phyloP scores from a whole-genome alignment of 2,113 vertebrate species.

The Paracanthobrama guichenoti region DNA sequence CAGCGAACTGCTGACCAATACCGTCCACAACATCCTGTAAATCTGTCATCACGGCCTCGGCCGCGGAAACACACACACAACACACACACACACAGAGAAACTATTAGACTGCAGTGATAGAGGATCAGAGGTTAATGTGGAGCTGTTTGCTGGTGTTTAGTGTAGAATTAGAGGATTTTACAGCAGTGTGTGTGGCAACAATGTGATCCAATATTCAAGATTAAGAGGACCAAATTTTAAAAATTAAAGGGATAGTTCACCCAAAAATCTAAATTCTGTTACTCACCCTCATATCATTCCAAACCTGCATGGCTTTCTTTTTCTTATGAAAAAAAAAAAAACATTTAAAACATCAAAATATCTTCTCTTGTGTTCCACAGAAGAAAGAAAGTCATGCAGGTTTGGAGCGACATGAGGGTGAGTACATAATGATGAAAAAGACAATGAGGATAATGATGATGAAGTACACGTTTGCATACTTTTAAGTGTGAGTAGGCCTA shows the following conservation, averaged over 20 bases:
- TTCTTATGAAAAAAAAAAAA: too few species aligned
- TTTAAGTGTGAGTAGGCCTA: too few species aligned
- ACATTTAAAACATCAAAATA: too few species aligned
- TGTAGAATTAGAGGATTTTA: not conserved
- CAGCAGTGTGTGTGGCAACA: not conserved
- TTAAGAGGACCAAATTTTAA: not conserved
- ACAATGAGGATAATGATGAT: too few species aligned
- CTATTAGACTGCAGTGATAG: conserved; percentile 3
- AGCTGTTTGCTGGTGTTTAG: conserved; percentile 34
- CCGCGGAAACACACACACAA: conserved; percentile 77
- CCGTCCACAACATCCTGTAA: conserved; percentile 97
- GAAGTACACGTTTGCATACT: too few species aligned
- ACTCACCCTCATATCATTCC: too few species aligned
- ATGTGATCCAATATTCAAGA: not conserved
- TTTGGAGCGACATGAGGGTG: too few species aligned
- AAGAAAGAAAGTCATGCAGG: too few species aligned
- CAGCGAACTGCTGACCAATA: conserved; percentile 87
- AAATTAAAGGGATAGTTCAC: not conserved
- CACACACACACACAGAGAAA: conserved; percentile 65
- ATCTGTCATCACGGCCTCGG: conserved; percentile 95
- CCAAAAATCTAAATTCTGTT: too few species aligned
- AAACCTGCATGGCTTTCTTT: too few species aligned
- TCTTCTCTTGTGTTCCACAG: too few species aligned
- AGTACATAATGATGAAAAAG: too few species aligned
- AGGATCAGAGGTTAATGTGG: conserved; percentile 27